Percentiles rank a stretch among this genome's conserved stretches.
Evolutionary conservation across 2,888 invertebrate species (phyloP).

Genomic region (Cerastis rubricosa): DNA sequence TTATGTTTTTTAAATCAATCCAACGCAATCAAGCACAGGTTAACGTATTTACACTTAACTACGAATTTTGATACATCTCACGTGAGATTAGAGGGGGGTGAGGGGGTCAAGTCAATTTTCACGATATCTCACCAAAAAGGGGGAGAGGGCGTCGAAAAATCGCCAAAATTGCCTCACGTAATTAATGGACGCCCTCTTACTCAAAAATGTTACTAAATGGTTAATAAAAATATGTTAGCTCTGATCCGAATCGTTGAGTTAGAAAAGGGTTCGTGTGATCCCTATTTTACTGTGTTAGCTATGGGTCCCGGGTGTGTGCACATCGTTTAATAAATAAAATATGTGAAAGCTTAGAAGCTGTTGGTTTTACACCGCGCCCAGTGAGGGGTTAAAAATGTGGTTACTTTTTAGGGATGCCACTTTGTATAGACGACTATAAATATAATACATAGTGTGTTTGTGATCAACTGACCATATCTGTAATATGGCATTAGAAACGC

Average conservation of each 20-base stretch:
- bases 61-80: no score
- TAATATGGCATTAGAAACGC: conserved; percentile 20
- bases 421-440: conserved; percentile 35
- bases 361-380: conserved; percentile 72
- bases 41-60: no score
- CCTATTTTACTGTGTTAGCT: conserved; percentile 75
- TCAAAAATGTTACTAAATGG: neutral
- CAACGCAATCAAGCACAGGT: no score
- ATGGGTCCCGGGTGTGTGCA: conserved; percentile 77
- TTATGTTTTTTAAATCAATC: no score
- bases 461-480: conserved; percentile 32
- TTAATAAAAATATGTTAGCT: conserved; percentile 24
- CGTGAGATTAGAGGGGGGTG: no score
- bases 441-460: neutral
- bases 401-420: conserved; percentile 54
- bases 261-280: conserved; percentile 74
- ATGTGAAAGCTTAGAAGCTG: conserved; percentile 78
- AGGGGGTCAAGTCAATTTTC: no score
- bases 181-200: no score
- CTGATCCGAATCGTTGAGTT: conserved; percentile 35
- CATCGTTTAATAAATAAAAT: conserved; percentile 85
- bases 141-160: no score
- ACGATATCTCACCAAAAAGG: no score
- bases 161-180: no score
- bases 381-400: conserved; percentile 82